Percentiles rank a stretch among this genome's conserved stretches.
phyloP scores from a whole-genome alignment of 2,888 invertebrate species.

The Stenodema calcarata region DNA sequence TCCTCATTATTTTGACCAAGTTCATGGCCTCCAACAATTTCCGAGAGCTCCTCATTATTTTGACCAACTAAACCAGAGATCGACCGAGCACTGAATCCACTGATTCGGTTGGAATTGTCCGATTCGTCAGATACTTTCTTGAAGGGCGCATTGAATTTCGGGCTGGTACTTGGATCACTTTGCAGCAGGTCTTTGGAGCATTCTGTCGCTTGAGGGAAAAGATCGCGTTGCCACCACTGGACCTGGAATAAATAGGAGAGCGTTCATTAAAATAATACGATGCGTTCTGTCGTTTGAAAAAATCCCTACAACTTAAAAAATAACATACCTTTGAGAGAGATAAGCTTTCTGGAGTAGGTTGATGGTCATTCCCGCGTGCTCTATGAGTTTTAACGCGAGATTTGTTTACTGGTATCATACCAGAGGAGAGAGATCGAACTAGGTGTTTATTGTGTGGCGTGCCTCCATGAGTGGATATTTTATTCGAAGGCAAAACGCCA shows the following conservation, averaged over 20 bases:
- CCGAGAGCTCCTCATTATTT: neutral
- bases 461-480: neutral
- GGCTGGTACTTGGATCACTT: neutral
- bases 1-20: neutral
- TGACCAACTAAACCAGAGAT: neutral
- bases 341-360: neutral
- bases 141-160: neutral
- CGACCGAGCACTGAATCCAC: neutral
- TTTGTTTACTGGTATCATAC: neutral
- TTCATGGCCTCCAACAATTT: neutral
- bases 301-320: too few species aligned
- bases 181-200: neutral
- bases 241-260: neutral
- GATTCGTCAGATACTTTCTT: neutral
- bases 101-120: neutral
- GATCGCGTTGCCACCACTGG: slow-evolving; percentile 18
- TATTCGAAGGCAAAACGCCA: neutral
- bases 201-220: neutral
- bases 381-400: neutral
- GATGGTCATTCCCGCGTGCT: neutral
- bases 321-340: slow-evolving; percentile 1
- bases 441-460: neutral
- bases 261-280: neutral
- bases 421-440: neutral
- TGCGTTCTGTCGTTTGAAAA: too few species aligned